These are phyloP conservation scores for Notothenia rossii DNA, from an alignment of 2,113 vertebrate genomes.

Conservation along the genomic window DNA sequence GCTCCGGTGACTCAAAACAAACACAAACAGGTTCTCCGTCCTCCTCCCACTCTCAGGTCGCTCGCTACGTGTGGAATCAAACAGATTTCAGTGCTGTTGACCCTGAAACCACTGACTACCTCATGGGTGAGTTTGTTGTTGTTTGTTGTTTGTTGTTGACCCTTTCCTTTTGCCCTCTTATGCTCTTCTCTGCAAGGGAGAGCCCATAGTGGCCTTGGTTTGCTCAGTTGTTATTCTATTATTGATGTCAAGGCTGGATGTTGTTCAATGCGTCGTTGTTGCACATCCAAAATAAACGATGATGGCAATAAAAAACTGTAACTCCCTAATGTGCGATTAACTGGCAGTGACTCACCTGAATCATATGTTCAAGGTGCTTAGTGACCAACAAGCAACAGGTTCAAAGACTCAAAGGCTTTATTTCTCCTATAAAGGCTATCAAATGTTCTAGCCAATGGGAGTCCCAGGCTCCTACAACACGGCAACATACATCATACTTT, in stretches of 20 bases:
- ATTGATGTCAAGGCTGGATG: not conserved
- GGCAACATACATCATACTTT: no score
- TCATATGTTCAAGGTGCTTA: no score
- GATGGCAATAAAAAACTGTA: no score
- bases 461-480: no score
- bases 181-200: not conserved
- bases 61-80: constrained; percentile 84
- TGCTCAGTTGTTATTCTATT: not conserved
- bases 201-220: constrained; percentile 13
- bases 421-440: no score
- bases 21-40: not conserved
- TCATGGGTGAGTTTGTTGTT: constrained; percentile 79
- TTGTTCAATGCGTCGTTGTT: not conserved
- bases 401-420: no score
- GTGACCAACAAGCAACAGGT: no score
- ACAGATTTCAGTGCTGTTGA: constrained; percentile 79
- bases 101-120: constrained; percentile 82
- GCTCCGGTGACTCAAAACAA: not conserved
- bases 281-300: no score
- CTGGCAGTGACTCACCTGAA: no score
- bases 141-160: not conserved
- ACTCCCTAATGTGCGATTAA: no score
- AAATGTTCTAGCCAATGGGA: no score
- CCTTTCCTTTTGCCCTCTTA: not conserved
- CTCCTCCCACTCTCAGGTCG: constrained; percentile 70